Percentiles rank a stretch among this genome's conserved stretches.
Conservation (phyloP, 2,797 vertebrate species). For the Craterocephalus amniculus region DNA sequence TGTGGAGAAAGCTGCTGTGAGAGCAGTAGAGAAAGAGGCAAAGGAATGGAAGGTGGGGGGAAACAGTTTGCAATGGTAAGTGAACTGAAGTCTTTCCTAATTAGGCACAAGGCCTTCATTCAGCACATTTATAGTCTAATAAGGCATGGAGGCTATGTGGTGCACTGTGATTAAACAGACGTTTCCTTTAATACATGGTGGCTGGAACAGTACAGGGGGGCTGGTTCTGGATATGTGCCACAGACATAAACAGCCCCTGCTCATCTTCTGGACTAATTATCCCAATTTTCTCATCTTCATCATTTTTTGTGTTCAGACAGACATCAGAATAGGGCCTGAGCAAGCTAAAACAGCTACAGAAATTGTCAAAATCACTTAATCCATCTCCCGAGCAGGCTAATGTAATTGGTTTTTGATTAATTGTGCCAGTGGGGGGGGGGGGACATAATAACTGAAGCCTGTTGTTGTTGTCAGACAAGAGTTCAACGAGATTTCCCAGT, state of each 20-base stretch:
- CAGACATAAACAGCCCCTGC: slow-evolving; percentile 53
- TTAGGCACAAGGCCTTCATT: slow-evolving; percentile 70
- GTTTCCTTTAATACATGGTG: slow-evolving; percentile 71
- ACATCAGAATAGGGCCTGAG: slow-evolving; percentile 46
- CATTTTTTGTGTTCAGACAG: slow-evolving; percentile 47
- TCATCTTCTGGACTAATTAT: slow-evolving; percentile 76
- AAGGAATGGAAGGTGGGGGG: slow-evolving; percentile 38
- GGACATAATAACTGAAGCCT: slow-evolving; percentile 22
- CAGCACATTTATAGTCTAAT: slow-evolving; percentile 74
- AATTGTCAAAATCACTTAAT: slow-evolving; percentile 78
- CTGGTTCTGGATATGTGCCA: slow-evolving; percentile 60
- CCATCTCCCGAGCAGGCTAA: slow-evolving; percentile 69
- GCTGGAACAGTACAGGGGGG: slow-evolving; percentile 55
- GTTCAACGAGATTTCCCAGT: slow-evolving; percentile 62
- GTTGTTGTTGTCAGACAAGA: slow-evolving; percentile 71
- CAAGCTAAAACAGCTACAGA: slow-evolving; percentile 48
- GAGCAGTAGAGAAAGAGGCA: slow-evolving; percentile 23
- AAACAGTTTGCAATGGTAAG: slow-evolving; percentile 43
- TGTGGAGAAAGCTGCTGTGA: slow-evolving; percentile 39
- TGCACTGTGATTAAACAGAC: slow-evolving; percentile 73
- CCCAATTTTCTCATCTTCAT: slow-evolving; percentile 59
- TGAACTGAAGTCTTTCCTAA: slow-evolving; percentile 70
- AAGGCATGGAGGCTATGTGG: slow-evolving; percentile 66
- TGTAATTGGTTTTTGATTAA: slow-evolving; percentile 82
- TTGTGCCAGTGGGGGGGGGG: slow-evolving; percentile 42